These are phyloP conservation scores for Hydrozoanthus tunicans DNA, from an alignment of 64 coral and sea anemone species.

Conservation along the genomic window DNA sequence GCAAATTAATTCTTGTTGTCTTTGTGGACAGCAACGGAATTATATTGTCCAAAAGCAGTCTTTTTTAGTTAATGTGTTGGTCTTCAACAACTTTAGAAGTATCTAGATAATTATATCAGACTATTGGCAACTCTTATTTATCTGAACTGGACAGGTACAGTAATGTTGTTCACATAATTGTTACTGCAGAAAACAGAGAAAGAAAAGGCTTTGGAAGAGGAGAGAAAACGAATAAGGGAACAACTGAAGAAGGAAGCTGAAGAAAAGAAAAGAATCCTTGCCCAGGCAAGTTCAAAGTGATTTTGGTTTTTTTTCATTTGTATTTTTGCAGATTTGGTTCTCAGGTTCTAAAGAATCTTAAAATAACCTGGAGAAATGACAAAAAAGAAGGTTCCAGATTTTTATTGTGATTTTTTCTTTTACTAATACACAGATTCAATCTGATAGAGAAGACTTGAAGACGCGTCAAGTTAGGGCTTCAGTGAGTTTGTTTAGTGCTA, in stretches of 20 bases:
- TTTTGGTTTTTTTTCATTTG: no score
- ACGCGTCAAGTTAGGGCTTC: slow-evolving; percentile 68
- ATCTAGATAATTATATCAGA: no score
- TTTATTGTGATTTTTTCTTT: not conserved
- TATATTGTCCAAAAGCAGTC: no score
- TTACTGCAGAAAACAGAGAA: slow-evolving; percentile 77
- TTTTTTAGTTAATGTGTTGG: no score
- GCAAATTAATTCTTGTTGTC: no score
- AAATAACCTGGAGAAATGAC: not conserved
- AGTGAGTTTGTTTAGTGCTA: slow-evolving; percentile 17
- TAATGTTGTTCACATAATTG: no score
- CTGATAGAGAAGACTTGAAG: slow-evolving; percentile 79
- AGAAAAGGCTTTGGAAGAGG: slow-evolving; percentile 79
- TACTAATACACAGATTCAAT: slow-evolving; percentile 51
- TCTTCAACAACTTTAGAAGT: no score
- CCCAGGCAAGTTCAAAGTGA: slow-evolving; percentile 45
- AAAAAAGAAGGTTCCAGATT: not conserved
- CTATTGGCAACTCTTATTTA: no score
- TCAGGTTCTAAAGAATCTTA: no score
- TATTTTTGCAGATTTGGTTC: no score
- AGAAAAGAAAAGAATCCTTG: slow-evolving; percentile 83
- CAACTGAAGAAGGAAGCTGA: slow-evolving; percentile 66
- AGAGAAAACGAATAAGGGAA: slow-evolving; percentile 70
- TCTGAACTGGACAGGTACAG: no score
- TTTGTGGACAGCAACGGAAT: no score